Evolutionary conservation across 1,140 invertebrate genomes (phyloP), one percentile per base, ranked within the genome.

Genomic region (Trachymyrmex cornetzi): DNA sequence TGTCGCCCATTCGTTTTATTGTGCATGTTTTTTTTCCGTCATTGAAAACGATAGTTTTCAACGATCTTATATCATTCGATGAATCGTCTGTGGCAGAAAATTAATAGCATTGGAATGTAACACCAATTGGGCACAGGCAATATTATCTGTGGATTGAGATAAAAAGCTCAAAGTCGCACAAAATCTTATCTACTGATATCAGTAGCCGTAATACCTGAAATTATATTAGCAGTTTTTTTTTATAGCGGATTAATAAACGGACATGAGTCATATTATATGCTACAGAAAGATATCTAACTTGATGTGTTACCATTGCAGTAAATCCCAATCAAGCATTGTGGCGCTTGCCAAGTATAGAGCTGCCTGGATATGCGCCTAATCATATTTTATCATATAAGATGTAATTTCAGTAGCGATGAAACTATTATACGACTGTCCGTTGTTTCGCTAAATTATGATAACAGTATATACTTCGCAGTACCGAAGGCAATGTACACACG

Each of bases 251-350:
- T 57, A 22, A 61, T 27, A 48, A 77, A 74, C 19, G 55, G 14
- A 44, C 22, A 22, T 24, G 48, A 84, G 19, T 74, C 53, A 66
- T 85, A 59, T 44, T 63, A 19, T 71, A 88, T 59, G 69, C 84
- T 87, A 79, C 55, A 71, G 55, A 55, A 53, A 81, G 77, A 74
- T 88, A 89, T 82, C 53, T 64, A 88, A 86, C 80, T 86, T 67
- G 85, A 88, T 90, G 86, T 90, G 77, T 90, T 90, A 84, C 75
- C 77, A 75, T 90, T 82, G 85, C 71, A 88, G 77, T 88, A 85
- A 90, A 86, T 74, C 59, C 84, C 55, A 38, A 77, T 7, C 5
- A 44, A 50, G 27, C 24, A 30, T 27, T 77, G 34, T 59, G 57
- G 59, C 71, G 55, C 22, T 7, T 61, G 61, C 14, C 24, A 61